A percentile compares a stretch with the other conserved stretches of the same genome.
Conservation (phyloP, 1,140 invertebrate genomes). For the Eupristina koningsbergeri region DNA sequence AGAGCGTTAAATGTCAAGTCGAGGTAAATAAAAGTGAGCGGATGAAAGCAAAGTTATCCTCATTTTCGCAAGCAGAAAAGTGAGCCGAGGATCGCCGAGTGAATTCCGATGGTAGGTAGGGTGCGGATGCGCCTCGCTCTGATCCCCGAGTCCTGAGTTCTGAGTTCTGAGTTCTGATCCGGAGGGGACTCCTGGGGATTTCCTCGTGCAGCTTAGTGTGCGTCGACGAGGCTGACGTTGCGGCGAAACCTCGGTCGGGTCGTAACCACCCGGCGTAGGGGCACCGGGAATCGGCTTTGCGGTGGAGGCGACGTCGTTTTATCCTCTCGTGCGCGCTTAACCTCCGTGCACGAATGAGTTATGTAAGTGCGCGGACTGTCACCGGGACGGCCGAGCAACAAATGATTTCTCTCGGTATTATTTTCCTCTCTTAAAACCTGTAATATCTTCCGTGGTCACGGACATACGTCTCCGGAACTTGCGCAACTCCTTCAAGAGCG, state of each 20-base stretch:
- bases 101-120: too few relatives aligned
- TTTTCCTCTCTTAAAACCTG: constrained; percentile 43
- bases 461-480: constrained; percentile 62
- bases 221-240: constrained; percentile 23
- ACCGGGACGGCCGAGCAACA: constrained; percentile 13
- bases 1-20: too few relatives aligned
- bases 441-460: constrained; percentile 51
- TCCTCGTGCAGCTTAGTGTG: neutral
- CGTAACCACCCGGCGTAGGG: neutral
- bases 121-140: too few relatives aligned
- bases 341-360: neutral
- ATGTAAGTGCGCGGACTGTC: neutral
- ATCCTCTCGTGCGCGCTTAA: neutral
- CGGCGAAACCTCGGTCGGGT: constrained; percentile 17
- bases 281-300: constrained; percentile 31
- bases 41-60: too few relatives aligned
- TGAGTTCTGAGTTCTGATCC: too few relatives aligned
- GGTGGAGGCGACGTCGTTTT: neutral
- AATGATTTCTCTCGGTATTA: constrained; percentile 49
- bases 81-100: too few relatives aligned
- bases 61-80: too few relatives aligned
- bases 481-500: constrained; percentile 61
- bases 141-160: too few relatives aligned
- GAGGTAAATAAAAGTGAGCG: too few relatives aligned
- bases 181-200: constrained; percentile 16